A percentile compares a stretch with the other conserved stretches of the same genome.
Conservation (phyloP, 2,113 vertebrate species). For the Embiotoca jacksoni region DNA sequence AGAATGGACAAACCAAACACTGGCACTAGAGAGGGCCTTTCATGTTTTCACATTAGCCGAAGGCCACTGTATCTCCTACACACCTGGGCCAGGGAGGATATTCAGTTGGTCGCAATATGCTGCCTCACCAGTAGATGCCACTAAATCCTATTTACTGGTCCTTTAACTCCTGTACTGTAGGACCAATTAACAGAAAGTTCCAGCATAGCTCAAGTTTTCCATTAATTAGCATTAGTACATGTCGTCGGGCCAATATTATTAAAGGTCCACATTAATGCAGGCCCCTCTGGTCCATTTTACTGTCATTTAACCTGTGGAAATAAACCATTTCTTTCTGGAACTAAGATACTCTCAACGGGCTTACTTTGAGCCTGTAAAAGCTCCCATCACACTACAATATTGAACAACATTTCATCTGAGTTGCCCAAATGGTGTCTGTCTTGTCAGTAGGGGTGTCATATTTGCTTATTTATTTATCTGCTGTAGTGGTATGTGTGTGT, state of each 20-base stretch:
- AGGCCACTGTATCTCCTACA: too few relatives aligned
- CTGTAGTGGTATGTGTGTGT: neutral
- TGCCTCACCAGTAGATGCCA: too few relatives aligned
- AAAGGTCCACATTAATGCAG: too few relatives aligned
- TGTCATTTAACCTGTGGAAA: too few relatives aligned
- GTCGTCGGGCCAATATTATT: neutral
- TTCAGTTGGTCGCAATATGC: too few relatives aligned
- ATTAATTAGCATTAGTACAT: neutral
- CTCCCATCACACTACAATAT: neutral
- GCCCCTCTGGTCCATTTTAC: too few relatives aligned
- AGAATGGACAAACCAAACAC: too few relatives aligned
- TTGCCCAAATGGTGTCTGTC: neutral
- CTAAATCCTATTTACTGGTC: too few relatives aligned
- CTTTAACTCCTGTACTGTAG: neutral
- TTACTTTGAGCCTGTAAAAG: neutral
- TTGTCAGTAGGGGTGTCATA: neutral
- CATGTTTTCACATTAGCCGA: too few relatives aligned
- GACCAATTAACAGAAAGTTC: neutral
- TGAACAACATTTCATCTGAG: neutral
- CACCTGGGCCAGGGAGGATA: too few relatives aligned
- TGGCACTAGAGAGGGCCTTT: too few relatives aligned
- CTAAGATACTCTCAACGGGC: neutral
- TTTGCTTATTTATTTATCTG: conserved; percentile 33
- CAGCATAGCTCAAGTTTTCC: neutral
- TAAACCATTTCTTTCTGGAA: neutral